phyloP scores from a whole-genome alignment of 2,888 invertebrate genomes.

The Omphaloscelis lunosa region DNA sequence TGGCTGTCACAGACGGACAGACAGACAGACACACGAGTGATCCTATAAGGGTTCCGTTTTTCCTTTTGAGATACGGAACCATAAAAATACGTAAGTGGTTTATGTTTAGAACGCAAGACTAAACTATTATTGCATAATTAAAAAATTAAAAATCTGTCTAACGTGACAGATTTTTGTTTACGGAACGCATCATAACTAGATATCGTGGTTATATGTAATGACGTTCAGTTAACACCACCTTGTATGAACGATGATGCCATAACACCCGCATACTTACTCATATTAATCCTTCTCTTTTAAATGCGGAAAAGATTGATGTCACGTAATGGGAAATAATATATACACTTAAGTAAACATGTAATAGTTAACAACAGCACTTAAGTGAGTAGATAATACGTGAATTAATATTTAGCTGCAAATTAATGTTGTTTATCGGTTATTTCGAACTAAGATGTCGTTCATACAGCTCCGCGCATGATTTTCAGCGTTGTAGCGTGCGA shows the following conservation, averaged over 20 bases:
- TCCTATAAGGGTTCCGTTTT: too few species aligned
- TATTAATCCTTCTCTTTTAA: slow-evolving; percentile 1
- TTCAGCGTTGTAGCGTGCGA: neutral
- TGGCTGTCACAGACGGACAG: too few species aligned
- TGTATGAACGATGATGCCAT: neutral
- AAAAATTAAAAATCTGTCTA: too few species aligned
- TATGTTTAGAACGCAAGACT: neutral
- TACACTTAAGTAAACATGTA: neutral
- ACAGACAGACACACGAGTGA: too few species aligned
- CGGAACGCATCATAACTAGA: neutral
- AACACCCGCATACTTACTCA: too few species aligned
- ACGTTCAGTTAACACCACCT: neutral
- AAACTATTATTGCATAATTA: neutral
- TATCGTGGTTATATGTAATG: neutral
- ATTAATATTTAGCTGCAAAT: slow-evolving; percentile 24
- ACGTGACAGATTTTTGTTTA: neutral
- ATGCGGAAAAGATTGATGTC: slow-evolving; percentile 15
- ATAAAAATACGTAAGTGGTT: neutral
- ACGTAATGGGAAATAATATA: slow-evolving; percentile 47
- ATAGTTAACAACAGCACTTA: slow-evolving; percentile 8
- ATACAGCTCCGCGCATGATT: neutral
- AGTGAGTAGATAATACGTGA: neutral
- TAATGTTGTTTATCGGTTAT: slow-evolving; percentile 9
- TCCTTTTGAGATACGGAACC: too few species aligned
- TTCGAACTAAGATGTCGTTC: neutral